Conservation (phyloP, 2,113 vertebrate species). For the Bombycilla garrulus region DNA sequence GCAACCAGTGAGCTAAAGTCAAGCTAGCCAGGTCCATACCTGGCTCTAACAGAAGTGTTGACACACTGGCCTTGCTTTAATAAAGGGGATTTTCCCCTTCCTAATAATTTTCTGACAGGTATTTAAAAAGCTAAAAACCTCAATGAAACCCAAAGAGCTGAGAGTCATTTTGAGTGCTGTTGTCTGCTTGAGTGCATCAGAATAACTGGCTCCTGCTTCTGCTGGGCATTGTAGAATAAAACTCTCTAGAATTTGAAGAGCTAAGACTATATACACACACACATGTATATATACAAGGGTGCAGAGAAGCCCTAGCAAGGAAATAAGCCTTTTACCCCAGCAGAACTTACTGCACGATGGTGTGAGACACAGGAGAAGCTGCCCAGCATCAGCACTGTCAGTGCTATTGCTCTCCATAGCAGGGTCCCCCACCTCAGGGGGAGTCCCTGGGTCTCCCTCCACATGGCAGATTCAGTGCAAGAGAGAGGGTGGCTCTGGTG, state of each 20-base stretch:
- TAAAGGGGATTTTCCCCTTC: not conserved
- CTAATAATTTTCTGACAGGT: not conserved
- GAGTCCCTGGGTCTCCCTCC: not conserved
- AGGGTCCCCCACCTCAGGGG: not conserved
- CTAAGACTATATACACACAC: not conserved
- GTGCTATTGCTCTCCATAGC: not conserved
- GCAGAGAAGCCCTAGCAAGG: not conserved
- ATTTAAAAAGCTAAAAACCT: not conserved
- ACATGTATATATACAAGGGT: not conserved
- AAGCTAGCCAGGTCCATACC: too few species aligned
- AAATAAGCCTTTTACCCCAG: not conserved
- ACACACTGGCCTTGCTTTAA: not conserved
- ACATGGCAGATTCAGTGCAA: not conserved
- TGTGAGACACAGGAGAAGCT: not conserved
- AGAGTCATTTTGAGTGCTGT: not conserved
- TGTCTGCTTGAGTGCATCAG: not conserved
- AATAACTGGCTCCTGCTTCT: not conserved
- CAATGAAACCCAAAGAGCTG: not conserved
- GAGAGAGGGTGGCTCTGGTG: not conserved
- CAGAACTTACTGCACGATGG: not conserved
- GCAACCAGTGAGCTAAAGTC: not conserved
- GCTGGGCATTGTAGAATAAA: not conserved
- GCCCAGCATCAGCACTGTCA: not conserved
- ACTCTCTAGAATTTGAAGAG: not conserved
- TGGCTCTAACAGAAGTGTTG: not conserved